A percentile compares a stretch with the other conserved stretches of the same genome.
Evolutionary conservation across 2,797 vertebrate species (phyloP).

Genomic region (Sciurus carolinensis): DNA sequence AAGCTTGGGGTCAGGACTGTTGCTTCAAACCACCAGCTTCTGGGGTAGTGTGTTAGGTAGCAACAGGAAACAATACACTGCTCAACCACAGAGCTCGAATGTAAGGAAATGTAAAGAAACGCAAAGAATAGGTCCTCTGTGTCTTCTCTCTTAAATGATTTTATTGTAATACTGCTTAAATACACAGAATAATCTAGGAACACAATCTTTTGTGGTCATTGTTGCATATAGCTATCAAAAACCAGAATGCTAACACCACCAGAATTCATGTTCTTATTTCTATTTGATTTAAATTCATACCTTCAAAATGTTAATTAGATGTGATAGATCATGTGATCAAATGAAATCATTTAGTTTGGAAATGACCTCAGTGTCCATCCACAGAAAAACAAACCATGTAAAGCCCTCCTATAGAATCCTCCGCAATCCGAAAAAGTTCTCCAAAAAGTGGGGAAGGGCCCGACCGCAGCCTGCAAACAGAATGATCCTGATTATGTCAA

Average conservation of each 20-base stretch:
- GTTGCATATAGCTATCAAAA: slow-evolving; percentile 4
- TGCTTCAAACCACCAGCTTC: slow-evolving; percentile 8
- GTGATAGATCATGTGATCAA: not conserved
- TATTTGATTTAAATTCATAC: slow-evolving; percentile 20
- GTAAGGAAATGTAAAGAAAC: slow-evolving; percentile 12
- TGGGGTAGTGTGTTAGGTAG: not conserved
- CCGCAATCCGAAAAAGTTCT: not conserved
- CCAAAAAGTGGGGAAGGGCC: not conserved
- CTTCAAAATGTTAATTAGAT: slow-evolving; percentile 59
- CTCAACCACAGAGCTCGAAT: not conserved
- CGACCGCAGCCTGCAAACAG: not conserved
- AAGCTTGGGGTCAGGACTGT: not conserved
- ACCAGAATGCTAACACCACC: not conserved
- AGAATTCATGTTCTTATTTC: slow-evolving; percentile 29
- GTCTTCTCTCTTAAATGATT: slow-evolving; percentile 10
- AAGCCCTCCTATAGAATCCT: not conserved
- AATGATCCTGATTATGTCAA: not conserved
- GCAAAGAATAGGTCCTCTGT: not conserved
- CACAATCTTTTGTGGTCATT: slow-evolving; percentile 11
- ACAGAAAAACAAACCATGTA: not conserved
- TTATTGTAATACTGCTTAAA: slow-evolving; percentile 54
- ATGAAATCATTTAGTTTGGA: slow-evolving; percentile 34
- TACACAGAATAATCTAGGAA: slow-evolving; percentile 41
- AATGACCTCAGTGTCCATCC: not conserved
- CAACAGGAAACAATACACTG: not conserved